Conservation (phyloP, 2,888 invertebrate species). For the Perizoma affinitatum region DNA sequence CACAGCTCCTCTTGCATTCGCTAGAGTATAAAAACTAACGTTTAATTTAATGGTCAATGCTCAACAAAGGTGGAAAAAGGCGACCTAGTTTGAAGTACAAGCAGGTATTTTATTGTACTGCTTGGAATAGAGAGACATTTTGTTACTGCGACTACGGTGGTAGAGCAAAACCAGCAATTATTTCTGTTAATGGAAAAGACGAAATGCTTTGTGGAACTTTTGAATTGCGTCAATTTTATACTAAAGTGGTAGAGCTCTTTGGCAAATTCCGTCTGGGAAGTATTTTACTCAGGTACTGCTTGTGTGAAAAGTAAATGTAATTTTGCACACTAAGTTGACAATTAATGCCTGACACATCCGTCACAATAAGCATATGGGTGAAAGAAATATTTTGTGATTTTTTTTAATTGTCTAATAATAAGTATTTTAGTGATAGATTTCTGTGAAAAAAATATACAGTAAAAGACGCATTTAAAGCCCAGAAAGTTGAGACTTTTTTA, state of each 20-base stretch:
- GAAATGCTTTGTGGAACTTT: slow-evolving; percentile 8
- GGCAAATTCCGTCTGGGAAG: background rate
- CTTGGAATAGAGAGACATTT: slow-evolving; percentile 9
- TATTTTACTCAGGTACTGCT: too few relatives aligned
- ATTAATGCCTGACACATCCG: too few relatives aligned
- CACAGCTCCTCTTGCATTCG: background rate
- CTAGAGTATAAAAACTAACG: background rate
- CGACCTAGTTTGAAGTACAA: slow-evolving; percentile 8
- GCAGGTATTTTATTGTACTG: slow-evolving; percentile 7
- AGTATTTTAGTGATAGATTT: too few relatives aligned
- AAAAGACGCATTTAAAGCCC: too few relatives aligned
- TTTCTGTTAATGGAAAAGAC: slow-evolving; percentile 10
- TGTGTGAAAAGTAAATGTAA: too few relatives aligned
- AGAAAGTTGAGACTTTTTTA: too few relatives aligned
- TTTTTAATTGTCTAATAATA: too few relatives aligned
- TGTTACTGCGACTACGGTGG: slow-evolving; percentile 2
- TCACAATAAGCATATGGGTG: too few relatives aligned
- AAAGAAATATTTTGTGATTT: too few relatives aligned
- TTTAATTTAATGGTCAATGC: slow-evolving; percentile 4
- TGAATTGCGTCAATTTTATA: background rate
- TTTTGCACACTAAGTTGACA: too few relatives aligned
- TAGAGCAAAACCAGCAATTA: slow-evolving; percentile 17
- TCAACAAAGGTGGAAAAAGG: slow-evolving; percentile 12
- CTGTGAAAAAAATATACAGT: too few relatives aligned
- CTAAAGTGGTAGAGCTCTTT: background rate